These are phyloP conservation scores for Iguana delicatissima DNA, from an alignment of 2,797 vertebrate species.

Conservation along the genomic window DNA sequence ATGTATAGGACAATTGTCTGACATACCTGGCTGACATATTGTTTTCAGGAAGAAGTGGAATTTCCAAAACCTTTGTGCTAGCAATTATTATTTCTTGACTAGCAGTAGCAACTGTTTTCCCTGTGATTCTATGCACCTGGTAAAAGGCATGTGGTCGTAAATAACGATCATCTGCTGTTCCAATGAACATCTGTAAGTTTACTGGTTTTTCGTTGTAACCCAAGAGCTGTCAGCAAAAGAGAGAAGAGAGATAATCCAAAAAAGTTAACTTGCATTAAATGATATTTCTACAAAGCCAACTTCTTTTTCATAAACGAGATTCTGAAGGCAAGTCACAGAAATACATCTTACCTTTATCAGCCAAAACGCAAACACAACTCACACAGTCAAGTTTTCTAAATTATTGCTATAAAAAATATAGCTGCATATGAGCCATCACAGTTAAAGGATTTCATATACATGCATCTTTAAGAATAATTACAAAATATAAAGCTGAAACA, in stretches of 20 bases:
- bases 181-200: constrained; percentile 99
- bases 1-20: neutral
- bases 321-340: neutral
- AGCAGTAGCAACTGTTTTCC: constrained; percentile 97
- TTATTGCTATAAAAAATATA: neutral
- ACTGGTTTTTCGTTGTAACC: constrained; percentile 96
- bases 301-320: neutral
- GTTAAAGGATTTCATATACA: neutral
- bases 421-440: too few species aligned
- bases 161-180: constrained; percentile 97
- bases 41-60: constrained; percentile 97
- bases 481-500: neutral
- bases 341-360: neutral
- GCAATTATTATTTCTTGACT: constrained; percentile 96
- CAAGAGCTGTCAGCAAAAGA: constrained; percentile 84
- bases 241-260: neutral
- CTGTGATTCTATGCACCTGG: constrained; percentile 98
- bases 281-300: neutral
- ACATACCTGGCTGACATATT: constrained; percentile 96
- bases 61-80: constrained; percentile 98
- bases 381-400: neutral
- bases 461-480: neutral
- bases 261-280: constrained; percentile 18
- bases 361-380: too few species aligned
- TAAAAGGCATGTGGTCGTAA: constrained; percentile 97